Conservation (phyloP, 2,888 invertebrate genomes). For the Phyllotreta striolata region DNA sequence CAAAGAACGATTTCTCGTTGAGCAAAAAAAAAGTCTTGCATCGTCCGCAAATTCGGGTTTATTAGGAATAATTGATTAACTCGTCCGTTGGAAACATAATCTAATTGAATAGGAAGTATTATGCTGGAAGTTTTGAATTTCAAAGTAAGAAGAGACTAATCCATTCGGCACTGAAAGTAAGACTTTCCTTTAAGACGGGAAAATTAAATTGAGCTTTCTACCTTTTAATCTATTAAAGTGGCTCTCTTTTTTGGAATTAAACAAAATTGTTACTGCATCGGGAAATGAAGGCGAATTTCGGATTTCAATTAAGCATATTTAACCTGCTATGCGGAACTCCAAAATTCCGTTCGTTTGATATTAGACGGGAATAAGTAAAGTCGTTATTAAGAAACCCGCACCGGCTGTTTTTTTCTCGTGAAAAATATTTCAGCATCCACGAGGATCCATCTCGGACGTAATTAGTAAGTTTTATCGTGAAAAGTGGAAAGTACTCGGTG, state of each 20-base stretch:
- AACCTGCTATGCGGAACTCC: no score
- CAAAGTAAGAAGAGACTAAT: conserved; percentile 2
- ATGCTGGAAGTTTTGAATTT: conserved; percentile 1
- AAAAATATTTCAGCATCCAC: no score
- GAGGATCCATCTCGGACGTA: conserved; percentile 3
- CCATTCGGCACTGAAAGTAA: conserved; percentile 2
- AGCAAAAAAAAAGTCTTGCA: no score
- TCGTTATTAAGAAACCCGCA: no score
- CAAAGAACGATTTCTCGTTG: conserved; percentile 11
- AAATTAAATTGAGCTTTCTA: conserved; percentile 12
- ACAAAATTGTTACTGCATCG: no score
- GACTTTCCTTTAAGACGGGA: not conserved
- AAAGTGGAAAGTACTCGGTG: conserved; percentile 7
- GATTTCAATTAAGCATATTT: no score
- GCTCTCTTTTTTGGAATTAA: not conserved
- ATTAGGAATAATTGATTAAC: not conserved
- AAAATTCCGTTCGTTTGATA: no score
- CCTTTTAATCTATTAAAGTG: conserved; percentile 10
- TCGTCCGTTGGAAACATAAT: not conserved
- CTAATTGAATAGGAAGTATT: no score
- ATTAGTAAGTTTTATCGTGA: conserved; percentile 19
- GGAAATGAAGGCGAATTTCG: no score
- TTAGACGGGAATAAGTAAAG: no score
- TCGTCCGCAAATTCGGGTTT: not conserved
- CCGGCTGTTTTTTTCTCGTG: no score